Evolutionary conservation across 2,797 vertebrate species (phyloP).

Genomic region (Tachyglossus aculeatus): DNA sequence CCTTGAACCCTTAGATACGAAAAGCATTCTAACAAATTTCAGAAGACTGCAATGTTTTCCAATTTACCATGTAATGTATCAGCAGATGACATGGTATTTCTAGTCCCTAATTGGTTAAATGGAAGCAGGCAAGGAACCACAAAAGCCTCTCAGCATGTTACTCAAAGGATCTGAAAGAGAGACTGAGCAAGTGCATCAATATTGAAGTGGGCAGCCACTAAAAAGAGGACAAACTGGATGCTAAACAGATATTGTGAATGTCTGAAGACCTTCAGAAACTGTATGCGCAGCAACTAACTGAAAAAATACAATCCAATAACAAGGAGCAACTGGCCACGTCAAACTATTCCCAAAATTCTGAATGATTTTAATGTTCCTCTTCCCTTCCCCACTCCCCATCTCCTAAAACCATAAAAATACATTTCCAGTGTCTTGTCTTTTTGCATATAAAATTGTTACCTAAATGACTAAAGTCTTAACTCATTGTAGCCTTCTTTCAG

Average conservation of each 20-base stretch:
- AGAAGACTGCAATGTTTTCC: constrained; percentile 8
- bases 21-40: not conserved
- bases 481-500: not conserved
- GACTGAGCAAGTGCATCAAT: not conserved
- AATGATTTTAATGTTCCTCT: not conserved
- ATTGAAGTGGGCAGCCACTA: not conserved
- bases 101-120: constrained; percentile 8
- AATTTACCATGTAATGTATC: not conserved
- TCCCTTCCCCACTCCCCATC: not conserved
- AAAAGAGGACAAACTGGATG: not conserved
- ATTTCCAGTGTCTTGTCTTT: not conserved
- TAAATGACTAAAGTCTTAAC: not conserved
- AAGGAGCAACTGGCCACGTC: not conserved
- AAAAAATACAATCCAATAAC: not conserved
- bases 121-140: not conserved
- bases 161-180: constrained; percentile 1
- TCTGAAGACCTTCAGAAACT: constrained; percentile 5
- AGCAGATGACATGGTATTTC: not conserved
- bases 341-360: not conserved
- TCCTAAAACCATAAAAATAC: not conserved
- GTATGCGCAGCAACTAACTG: not conserved
- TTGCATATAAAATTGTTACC: not conserved
- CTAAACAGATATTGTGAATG: not conserved
- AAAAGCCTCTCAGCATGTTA: not conserved
- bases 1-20: not conserved